phyloP scores from a whole-genome alignment of 2,888 invertebrate species.

The Polyommatus icarus region DNA sequence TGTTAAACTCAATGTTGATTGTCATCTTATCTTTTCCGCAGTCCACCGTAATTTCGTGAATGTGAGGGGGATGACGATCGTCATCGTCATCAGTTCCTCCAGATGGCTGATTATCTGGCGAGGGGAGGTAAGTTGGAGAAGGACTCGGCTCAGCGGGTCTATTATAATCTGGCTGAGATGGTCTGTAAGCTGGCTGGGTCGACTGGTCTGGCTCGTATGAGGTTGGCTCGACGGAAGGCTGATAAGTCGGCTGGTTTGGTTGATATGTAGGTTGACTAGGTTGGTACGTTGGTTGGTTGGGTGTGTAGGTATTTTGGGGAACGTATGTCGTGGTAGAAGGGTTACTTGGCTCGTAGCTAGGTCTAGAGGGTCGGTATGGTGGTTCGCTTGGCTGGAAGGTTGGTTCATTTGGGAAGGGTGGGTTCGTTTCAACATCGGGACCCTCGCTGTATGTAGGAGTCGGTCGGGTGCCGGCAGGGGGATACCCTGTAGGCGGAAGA shows the following conservation, averaged over 20 bases:
- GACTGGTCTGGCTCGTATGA: conserved; percentile 31
- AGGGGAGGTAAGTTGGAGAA: conserved; percentile 31
- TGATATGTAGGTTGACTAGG: conserved; percentile 49
- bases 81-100: conserved; percentile 72
- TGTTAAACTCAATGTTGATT: conserved; percentile 88
- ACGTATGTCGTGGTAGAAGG: conserved; percentile 41
- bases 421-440: conserved; percentile 39
- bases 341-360: conserved; percentile 45
- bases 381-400: conserved; percentile 44
- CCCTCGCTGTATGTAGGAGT: conserved; percentile 69
- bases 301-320: conserved; percentile 51
- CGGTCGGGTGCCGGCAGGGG: conserved; percentile 65
- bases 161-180: conserved; percentile 43
- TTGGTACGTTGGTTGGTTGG: conserved; percentile 50
- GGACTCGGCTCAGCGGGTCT: conserved; percentile 40
- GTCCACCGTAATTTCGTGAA: conserved; percentile 87
- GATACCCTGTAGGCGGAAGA: conserved; percentile 69
- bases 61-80: conserved; percentile 86
- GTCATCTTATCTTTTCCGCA: conserved; percentile 92
- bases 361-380: conserved; percentile 44
- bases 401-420: conserved; percentile 31
- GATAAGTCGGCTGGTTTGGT: conserved; percentile 45
- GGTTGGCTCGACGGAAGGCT: conserved; percentile 45
- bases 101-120: conserved; percentile 38
- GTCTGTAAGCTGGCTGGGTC: conserved; percentile 49